Percentiles rank a stretch among this genome's conserved stretches.
phyloP scores from a whole-genome alignment of 92 coral and sea anemone genomes.

The Palythoa heliodiscus region DNA sequence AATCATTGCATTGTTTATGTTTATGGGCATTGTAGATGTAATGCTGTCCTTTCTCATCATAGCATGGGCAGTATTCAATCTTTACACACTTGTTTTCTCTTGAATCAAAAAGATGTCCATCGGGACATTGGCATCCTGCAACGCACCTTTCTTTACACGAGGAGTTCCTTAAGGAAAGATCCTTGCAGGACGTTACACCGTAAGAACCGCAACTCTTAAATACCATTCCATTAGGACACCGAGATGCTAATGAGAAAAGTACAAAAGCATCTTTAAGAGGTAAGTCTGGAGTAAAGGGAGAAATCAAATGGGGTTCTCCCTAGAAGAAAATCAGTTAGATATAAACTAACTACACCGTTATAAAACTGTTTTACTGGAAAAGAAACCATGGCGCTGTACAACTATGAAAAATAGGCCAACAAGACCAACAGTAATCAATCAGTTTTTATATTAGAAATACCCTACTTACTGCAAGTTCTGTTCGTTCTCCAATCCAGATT shows the following conservation, averaged over 20 bases:
- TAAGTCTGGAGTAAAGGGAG: too few species aligned
- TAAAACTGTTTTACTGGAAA: too few species aligned
- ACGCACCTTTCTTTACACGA: constrained; percentile 71
- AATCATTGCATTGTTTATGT: constrained; percentile 60
- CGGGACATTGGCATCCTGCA: constrained; percentile 80
- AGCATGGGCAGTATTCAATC: constrained; percentile 68
- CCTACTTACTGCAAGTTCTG: constrained; percentile 61
- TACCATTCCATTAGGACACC: constrained; percentile 59
- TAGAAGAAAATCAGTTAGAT: too few species aligned
- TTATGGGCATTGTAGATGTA: constrained; percentile 67
- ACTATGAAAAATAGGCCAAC: too few species aligned
- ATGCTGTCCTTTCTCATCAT: constrained; percentile 59
- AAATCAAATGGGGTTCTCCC: too few species aligned
- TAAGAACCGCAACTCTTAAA: constrained; percentile 79
- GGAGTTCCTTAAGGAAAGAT: constrained; percentile 65
- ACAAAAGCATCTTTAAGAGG: not conserved
- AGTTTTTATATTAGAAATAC: not conserved
- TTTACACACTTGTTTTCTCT: constrained; percentile 69
- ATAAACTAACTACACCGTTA: too few species aligned
- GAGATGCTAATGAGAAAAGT: constrained; percentile 27
- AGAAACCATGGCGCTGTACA: not conserved
- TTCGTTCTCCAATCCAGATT: constrained; percentile 59
- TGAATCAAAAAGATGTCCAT: constrained; percentile 67
- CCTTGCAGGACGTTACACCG: constrained; percentile 73
- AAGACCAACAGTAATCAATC: not conserved